Percentiles rank a stretch among this genome's conserved stretches.
Conservation (phyloP, 2,888 invertebrate genomes). For the Tuta absoluta region DNA sequence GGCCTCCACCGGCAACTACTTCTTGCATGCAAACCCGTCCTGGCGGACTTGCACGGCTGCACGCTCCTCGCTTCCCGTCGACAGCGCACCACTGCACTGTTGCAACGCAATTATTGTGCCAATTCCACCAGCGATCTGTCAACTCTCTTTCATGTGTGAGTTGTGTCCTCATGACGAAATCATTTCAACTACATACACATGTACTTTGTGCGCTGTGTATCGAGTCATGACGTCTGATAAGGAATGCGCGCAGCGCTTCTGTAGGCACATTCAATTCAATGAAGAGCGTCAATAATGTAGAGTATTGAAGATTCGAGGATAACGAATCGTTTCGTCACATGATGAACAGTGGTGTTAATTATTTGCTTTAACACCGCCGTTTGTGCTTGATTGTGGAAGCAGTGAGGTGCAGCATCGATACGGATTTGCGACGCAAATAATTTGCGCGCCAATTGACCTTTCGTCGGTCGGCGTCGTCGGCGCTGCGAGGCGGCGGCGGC, state of each 20-base stretch:
- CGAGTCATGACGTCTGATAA: conserved; percentile 48
- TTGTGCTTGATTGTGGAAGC: conserved; percentile 40
- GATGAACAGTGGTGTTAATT: conserved; percentile 30
- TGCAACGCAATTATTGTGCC: conserved; percentile 21
- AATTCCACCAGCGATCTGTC: conserved; percentile 16
- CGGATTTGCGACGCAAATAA: conserved; percentile 80
- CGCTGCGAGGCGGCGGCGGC: conserved; percentile 55
- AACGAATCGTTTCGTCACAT: conserved; percentile 8
- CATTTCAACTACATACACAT: conserved; percentile 7
- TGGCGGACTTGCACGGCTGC: conserved; percentile 48
- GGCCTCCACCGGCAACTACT: conserved; percentile 70
- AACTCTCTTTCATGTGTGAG: conserved; percentile 14
- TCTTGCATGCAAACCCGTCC: conserved; percentile 72
- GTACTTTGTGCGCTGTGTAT: conserved; percentile 17
- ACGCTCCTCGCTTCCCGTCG: conserved; percentile 41
- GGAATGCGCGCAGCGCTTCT: conserved; percentile 47
- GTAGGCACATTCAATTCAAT: conserved; percentile 40
- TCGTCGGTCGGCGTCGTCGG: conserved; percentile 72
- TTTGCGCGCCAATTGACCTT: conserved; percentile 82
- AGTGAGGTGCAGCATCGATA: conserved; percentile 63
- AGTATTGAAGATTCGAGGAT: conserved; percentile 10
- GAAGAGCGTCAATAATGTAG: conserved; percentile 38
- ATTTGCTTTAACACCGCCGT: conserved; percentile 39
- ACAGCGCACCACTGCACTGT: conserved; percentile 22
- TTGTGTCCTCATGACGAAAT: conserved; percentile 7